Evolutionary conservation across 2,113 vertebrate genomes (phyloP), one percentile per base, ranked within the genome.

Genomic region (Sander lucioperca): DNA sequence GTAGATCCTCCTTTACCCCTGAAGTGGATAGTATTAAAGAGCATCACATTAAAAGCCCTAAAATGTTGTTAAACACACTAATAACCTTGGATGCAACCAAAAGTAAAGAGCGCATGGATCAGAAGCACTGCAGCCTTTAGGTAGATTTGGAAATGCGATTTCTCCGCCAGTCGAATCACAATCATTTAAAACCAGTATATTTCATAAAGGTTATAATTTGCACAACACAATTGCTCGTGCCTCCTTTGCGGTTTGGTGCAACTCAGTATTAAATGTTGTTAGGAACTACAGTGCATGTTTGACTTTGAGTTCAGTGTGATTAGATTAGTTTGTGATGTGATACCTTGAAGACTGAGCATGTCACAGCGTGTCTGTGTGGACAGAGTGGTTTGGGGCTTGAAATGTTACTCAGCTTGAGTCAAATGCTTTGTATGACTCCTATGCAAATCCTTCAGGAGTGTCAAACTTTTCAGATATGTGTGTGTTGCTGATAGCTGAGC

Each of bases 401-500:
- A 71, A 23, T 33, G 30, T 33, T 25, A 58, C 50, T 74, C 4
- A 1, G 27, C 72, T 68, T 25, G 0, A 47, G 50, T 47, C 4
- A 4, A 21, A 69, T 9, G 6, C 39, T 76, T 83, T 83, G 69
- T 33, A 54, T 74, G 74, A 43, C 43, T 87, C 43, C 14, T 63
- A n/a, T 82, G 77, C 77, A 74, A 87, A 80, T 30, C 50, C 54
- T 18, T 43, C 36, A 43, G 61, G 63, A 70, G 48, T 71, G 33
- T 64, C 77, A 61, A 0, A 53, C 27, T 75, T 30, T 61, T 66
- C 54, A 77, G 79, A 80, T 82, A 59, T 79, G 77, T 3, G 47
- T 36, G 62, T 19, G 77, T 53, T 27, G 69, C 87, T 85, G 82
- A 86, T 88, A 88, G 79, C 72, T 4, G 65, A 72, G 77, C 74